Conservation (phyloP, 1,140 invertebrate genomes). For the Archivesica marissinica region DNA sequence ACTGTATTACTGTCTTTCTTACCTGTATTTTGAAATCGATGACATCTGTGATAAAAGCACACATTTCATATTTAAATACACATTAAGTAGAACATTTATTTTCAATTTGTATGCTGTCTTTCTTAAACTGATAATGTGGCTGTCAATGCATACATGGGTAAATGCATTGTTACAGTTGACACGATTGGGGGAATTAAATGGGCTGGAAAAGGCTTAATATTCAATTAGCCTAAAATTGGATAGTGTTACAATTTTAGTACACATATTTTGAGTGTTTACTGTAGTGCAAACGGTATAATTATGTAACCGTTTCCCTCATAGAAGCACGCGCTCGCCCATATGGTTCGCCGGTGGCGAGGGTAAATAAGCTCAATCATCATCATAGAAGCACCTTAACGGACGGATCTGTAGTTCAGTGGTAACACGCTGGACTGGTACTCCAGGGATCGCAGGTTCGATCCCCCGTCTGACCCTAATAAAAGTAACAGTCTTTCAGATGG, state of each 20-base stretch:
- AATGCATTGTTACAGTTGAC: neutral
- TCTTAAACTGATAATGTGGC: neutral
- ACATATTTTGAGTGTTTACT: neutral
- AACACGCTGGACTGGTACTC: too few relatives aligned
- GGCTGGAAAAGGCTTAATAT: slow-evolving; percentile 13
- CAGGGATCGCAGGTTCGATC: too few relatives aligned
- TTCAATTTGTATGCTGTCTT: slow-evolving; percentile 9
- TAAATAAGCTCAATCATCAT: too few relatives aligned
- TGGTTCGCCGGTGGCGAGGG: too few relatives aligned
- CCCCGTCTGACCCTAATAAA: too few relatives aligned
- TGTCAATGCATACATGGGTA: neutral
- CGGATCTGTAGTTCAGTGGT: too few relatives aligned
- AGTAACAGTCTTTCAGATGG: too few relatives aligned
- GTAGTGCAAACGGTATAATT: too few relatives aligned
- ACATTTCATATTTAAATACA: slow-evolving; percentile 18
- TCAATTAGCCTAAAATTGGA: neutral
- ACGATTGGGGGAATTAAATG: neutral
- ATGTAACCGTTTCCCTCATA: too few relatives aligned
- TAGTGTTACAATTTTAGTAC: neutral
- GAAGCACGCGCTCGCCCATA: too few relatives aligned
- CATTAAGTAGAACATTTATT: slow-evolving; percentile 37
- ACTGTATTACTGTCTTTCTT: neutral
- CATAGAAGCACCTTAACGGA: too few relatives aligned
- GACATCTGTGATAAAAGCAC: slow-evolving; percentile 30
- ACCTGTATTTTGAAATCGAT: neutral